These are phyloP conservation scores for Odontocerum albicorne DNA, from an alignment of 2,888 invertebrate genomes.

Conservation along the genomic window DNA sequence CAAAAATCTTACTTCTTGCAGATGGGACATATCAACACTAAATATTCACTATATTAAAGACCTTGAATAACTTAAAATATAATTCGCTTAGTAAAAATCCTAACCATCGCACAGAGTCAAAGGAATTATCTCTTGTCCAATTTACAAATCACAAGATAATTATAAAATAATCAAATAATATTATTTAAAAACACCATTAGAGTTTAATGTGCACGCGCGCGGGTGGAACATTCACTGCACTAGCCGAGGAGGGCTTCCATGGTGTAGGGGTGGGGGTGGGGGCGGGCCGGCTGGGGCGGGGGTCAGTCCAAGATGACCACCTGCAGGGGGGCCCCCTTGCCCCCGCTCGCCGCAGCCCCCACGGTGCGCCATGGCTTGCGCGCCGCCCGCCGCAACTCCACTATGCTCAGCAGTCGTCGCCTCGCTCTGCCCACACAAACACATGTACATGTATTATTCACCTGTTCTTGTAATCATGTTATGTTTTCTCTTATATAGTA, in stretches of 20 bases:
- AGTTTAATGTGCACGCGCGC: conserved; percentile 5
- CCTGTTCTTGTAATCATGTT: too few species aligned
- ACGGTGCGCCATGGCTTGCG: conserved; percentile 81
- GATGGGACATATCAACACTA: conserved; percentile 29
- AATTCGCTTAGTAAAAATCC: conserved; percentile 35
- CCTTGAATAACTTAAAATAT: conserved; percentile 37
- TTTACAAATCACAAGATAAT: conserved; percentile 31
- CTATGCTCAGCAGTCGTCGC: conserved; percentile 76
- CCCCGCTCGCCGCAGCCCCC: conserved; percentile 42
- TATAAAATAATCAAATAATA: conserved; percentile 12
- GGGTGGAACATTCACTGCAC: neutral
- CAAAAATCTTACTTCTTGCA: neutral
- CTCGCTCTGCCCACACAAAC: conserved; percentile 69
- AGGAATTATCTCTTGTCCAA: conserved; percentile 25
- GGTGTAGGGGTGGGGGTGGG: conserved; percentile 64
- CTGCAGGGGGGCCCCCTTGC: conserved; percentile 50
- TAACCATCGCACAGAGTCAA: conserved; percentile 30
- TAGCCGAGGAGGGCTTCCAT: conserved; percentile 67
- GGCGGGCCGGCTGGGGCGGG: conserved; percentile 46
- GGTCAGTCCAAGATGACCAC: conserved; percentile 77
- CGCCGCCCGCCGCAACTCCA: conserved; percentile 80
- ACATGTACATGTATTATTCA: too few species aligned
- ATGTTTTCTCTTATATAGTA: too few species aligned
- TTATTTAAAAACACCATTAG: conserved; percentile 28
- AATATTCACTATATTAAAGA: conserved; percentile 35